A percentile compares a stretch with the other conserved stretches of the same genome.
These are phyloP conservation scores for Drosophila kambysellisi DNA, from an alignment of 2,888 invertebrate species.

Conservation along the genomic window DNA sequence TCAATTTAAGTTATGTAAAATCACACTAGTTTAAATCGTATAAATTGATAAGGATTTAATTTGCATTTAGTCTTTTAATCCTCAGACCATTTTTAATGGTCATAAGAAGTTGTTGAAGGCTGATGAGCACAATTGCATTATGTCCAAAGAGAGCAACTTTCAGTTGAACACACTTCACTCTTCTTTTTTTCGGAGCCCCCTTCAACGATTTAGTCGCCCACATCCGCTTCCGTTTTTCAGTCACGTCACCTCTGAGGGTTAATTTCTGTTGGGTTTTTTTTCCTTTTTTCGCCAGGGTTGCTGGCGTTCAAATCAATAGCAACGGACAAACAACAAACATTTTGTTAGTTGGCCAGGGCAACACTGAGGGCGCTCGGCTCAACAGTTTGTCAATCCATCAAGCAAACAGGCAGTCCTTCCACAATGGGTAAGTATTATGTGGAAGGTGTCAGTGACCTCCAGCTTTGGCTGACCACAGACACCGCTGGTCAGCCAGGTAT, in stretches of 20 bases:
- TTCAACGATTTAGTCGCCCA: constrained; percentile 41
- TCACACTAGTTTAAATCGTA: neutral
- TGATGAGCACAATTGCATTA: neutral
- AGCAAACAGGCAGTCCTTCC: constrained; percentile 18
- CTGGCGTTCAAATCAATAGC: constrained; percentile 45
- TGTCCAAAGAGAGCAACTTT: constrained; percentile 9
- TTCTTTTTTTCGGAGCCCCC: neutral
- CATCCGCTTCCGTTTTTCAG: constrained; percentile 53
- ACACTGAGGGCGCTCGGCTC: constrained; percentile 24
- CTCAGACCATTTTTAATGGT: neutral
- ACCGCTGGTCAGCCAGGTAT: constrained; percentile 30
- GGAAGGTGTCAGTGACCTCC: constrained; percentile 45
- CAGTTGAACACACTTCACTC: neutral
- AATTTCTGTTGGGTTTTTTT: constrained; percentile 25
- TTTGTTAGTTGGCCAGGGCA: constrained; percentile 37
- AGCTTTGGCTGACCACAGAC: constrained; percentile 49
- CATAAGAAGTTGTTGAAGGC: neutral
- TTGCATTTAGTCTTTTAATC: neutral
- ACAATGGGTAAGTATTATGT: neutral
- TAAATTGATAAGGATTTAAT: neutral
- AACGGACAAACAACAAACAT: constrained; percentile 34
- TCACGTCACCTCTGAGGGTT: constrained; percentile 44
- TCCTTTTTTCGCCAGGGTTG: constrained; percentile 21
- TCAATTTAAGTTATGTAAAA: neutral
- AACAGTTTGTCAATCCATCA: constrained; percentile 67